A percentile compares a stretch with the other conserved stretches of the same genome.
Evolutionary conservation across 2,113 vertebrate species (phyloP).

Genomic region (Jaculus jaculus): DNA sequence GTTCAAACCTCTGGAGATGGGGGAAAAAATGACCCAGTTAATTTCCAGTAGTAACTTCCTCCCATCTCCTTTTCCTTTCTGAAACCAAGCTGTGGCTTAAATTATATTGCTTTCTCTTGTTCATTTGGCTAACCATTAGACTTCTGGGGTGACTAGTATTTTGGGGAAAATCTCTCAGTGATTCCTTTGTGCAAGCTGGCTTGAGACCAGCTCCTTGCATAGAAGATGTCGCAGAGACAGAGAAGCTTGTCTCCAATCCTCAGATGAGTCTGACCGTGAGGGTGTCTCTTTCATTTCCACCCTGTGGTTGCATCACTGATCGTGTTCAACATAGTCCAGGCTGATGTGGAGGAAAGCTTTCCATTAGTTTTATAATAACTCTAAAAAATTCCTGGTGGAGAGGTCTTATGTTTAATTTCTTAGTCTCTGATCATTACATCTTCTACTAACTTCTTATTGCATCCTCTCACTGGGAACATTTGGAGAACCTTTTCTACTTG

Average conservation of each 20-base stretch:
- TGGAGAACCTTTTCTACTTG: not conserved
- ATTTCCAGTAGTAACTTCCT: not conserved
- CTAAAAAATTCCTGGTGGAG: not conserved
- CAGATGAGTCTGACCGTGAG: not conserved
- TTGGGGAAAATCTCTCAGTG: not conserved
- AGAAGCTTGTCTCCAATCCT: not conserved
- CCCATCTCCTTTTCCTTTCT: not conserved
- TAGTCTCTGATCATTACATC: not conserved
- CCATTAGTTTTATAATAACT: not conserved
- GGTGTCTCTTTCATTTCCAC: not conserved
- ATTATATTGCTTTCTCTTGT: not conserved
- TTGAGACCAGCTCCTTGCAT: not conserved
- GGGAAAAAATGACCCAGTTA: not conserved
- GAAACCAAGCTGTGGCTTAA: slow-evolving; percentile 33
- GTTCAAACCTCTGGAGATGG: not conserved
- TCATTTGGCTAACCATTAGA: not conserved
- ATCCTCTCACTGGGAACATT: not conserved
- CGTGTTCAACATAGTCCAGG: not conserved
- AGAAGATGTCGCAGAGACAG: not conserved
- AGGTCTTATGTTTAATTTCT: not conserved
- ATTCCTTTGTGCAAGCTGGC: not conserved
- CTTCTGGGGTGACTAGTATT: not conserved
- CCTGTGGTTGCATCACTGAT: not conserved
- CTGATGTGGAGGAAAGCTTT: not conserved
- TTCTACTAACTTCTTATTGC: not conserved